These are phyloP conservation scores for Mythimna vitellina DNA, from an alignment of 2,888 invertebrate species.

Conservation along the genomic window DNA sequence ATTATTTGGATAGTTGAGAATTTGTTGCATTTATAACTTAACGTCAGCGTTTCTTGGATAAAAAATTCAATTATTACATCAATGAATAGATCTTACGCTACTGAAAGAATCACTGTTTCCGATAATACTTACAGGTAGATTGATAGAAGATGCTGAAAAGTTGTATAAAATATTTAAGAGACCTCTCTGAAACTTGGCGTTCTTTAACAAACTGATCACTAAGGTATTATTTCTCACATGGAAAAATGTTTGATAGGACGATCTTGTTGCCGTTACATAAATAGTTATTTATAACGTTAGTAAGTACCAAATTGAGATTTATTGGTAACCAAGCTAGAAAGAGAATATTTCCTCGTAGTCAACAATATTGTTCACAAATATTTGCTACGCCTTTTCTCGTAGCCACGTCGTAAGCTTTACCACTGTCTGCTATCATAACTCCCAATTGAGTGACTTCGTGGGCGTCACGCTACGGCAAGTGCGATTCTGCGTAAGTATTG, in stretches of 20 bases:
- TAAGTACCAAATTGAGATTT: background rate
- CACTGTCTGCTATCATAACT: constrained; percentile 13
- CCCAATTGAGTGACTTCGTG: constrained; percentile 33
- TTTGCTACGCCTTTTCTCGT: background rate
- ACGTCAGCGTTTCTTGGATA: no score
- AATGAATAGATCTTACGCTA: no score
- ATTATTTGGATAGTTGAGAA: background rate
- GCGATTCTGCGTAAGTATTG: constrained; percentile 45
- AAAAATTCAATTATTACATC: no score
- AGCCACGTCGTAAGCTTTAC: background rate
- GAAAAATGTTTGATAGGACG: background rate
- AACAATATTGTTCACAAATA: constrained; percentile 1
- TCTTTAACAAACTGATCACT: background rate
- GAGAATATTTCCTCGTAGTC: background rate
- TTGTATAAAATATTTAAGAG: no score
- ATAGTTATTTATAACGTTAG: background rate
- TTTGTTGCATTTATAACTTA: background rate
- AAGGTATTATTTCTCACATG: background rate
- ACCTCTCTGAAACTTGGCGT: no score
- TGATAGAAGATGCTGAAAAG: background rate
- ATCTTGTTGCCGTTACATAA: background rate
- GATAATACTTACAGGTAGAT: background rate
- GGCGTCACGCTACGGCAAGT: constrained; percentile 44
- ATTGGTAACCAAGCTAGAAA: background rate
- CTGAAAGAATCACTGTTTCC: no score